These are phyloP conservation scores for Germaria angustata DNA, from an alignment of 2,888 invertebrate species.

Conservation along the genomic window DNA sequence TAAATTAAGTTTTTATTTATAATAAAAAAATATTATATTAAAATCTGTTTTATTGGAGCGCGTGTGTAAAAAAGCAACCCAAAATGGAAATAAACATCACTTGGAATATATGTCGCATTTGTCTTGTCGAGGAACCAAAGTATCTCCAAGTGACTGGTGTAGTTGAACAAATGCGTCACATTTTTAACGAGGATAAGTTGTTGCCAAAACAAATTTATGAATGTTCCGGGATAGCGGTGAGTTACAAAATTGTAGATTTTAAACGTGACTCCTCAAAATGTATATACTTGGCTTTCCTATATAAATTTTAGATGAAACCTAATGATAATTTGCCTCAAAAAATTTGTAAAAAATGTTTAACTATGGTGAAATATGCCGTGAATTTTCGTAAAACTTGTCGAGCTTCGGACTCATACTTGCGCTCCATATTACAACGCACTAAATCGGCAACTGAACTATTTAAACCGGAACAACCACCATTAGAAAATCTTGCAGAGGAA, in stretches of 20 bases:
- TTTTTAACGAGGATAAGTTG: slow-evolving; percentile 66
- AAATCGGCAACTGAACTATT: slow-evolving; percentile 63
- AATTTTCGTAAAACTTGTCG: slow-evolving; percentile 68
- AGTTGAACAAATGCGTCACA: slow-evolving; percentile 55
- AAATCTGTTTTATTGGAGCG: too few relatives aligned
- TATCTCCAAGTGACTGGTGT: background rate
- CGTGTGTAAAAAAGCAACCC: background rate
- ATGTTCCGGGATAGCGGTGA: slow-evolving; percentile 69
- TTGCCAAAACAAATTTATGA: slow-evolving; percentile 69
- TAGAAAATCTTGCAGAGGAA: background rate
- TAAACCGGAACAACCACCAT: slow-evolving; percentile 46
- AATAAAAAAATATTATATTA: too few relatives aligned
- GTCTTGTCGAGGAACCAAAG: slow-evolving; percentile 66
- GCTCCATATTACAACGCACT: slow-evolving; percentile 64
- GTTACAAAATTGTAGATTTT: background rate
- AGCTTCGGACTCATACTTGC: slow-evolving; percentile 65
- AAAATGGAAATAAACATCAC: slow-evolving; percentile 74
- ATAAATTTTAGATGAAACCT: slow-evolving; percentile 66
- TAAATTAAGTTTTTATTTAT: too few relatives aligned
- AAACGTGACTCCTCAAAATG: background rate
- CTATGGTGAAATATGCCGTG: slow-evolving; percentile 61
- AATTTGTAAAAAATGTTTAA: slow-evolving; percentile 70
- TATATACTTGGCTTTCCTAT: background rate
- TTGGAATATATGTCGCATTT: slow-evolving; percentile 76
- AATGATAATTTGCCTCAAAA: slow-evolving; percentile 74